A percentile compares a stretch with the other conserved stretches of the same genome.
These are phyloP conservation scores for Lordiphosa mommai DNA, from an alignment of 1,140 invertebrate genomes.

Conservation along the genomic window DNA sequence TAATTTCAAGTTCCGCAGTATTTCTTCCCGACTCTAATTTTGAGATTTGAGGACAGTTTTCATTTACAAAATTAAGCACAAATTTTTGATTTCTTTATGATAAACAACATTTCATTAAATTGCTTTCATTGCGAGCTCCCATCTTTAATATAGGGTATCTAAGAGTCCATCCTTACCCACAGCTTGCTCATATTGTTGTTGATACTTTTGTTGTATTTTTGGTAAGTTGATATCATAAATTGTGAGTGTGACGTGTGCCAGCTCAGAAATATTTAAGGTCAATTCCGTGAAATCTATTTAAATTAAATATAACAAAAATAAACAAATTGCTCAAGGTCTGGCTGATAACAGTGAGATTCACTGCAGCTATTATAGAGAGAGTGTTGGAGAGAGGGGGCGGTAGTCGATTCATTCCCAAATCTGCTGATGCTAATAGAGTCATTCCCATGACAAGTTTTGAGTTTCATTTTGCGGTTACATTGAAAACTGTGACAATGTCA, in stretches of 20 bases:
- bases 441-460: neutral
- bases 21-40: too few species aligned
- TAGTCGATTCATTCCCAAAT: too few species aligned
- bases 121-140: too few species aligned
- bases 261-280: slow-evolving; percentile 18
- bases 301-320: slow-evolving; percentile 24
- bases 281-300: slow-evolving; percentile 43
- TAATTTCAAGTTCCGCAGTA: too few species aligned
- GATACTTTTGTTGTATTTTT: slow-evolving; percentile 12
- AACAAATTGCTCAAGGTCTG: slow-evolving; percentile 37
- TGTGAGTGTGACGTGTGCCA: slow-evolving; percentile 52
- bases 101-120: too few species aligned
- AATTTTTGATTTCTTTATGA: too few species aligned
- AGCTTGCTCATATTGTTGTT: neutral
- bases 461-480: neutral
- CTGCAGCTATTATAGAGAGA: neutral
- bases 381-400: neutral
- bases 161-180: neutral
- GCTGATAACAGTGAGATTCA: slow-evolving; percentile 22
- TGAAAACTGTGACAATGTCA: neutral
- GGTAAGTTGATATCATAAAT: slow-evolving; percentile 59
- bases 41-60: too few species aligned
- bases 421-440: neutral
- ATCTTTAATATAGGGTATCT: slow-evolving; percentile 17
- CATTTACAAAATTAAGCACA: too few species aligned